Evolutionary conservation across 2,888 invertebrate species (phyloP).

Genomic region (Macaria liturata): DNA sequence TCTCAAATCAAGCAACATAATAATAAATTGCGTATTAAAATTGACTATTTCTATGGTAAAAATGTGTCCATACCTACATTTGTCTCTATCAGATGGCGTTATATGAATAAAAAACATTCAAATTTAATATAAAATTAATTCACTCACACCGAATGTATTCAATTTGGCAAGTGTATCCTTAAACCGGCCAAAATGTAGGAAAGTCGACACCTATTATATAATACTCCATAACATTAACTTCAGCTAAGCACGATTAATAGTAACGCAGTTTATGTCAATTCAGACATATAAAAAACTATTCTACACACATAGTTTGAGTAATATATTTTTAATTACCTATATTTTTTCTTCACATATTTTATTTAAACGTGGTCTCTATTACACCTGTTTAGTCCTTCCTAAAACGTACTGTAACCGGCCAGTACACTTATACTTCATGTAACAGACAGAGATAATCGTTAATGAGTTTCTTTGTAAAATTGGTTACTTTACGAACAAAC

Average conservation of each 20-base stretch:
- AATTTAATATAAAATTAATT: slow-evolving; percentile 29
- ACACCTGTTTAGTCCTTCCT: slow-evolving; percentile 60
- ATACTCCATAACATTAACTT: slow-evolving; percentile 50
- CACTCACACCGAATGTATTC: slow-evolving; percentile 62
- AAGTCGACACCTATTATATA: slow-evolving; percentile 30
- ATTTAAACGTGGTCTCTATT: slow-evolving; percentile 62
- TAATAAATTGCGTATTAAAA: too few relatives aligned
- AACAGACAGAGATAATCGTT: not conserved
- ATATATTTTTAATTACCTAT: slow-evolving; percentile 48
- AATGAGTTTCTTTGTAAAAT: not conserved
- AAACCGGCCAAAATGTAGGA: slow-evolving; percentile 30
- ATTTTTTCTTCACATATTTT: slow-evolving; percentile 44
- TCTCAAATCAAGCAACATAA: too few relatives aligned
- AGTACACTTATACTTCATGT: not conserved
- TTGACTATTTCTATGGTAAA: too few relatives aligned
- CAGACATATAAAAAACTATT: slow-evolving; percentile 49
- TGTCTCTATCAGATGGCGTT: not conserved
- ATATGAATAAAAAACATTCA: not conserved
- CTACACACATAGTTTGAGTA: slow-evolving; percentile 59
- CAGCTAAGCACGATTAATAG: slow-evolving; percentile 69
- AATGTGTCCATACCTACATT: too few relatives aligned
- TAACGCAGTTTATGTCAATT: slow-evolving; percentile 46
- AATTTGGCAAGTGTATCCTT: slow-evolving; percentile 63
- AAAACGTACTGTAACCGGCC: slow-evolving; percentile 32
- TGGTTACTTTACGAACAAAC: too few relatives aligned